Percentiles rank a stretch among this genome's conserved stretches.
These are phyloP conservation scores for Hippoglossus hippoglossus DNA, from an alignment of 2,797 vertebrate genomes.

Conservation along the genomic window DNA sequence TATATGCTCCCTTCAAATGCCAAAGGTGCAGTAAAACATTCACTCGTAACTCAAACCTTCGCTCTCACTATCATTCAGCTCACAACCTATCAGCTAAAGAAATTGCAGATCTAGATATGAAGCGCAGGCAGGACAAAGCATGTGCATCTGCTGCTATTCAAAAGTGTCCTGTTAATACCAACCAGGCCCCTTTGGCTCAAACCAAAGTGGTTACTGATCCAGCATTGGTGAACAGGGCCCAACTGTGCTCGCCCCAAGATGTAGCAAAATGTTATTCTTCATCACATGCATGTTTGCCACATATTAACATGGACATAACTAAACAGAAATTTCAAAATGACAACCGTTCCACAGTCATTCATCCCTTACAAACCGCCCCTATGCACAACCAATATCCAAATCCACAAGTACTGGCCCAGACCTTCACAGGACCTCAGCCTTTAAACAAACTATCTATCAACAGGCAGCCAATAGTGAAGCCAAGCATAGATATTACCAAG, in stretches of 20 bases:
- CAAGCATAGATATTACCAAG: constrained; percentile 57
- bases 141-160: constrained; percentile 21
- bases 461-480: constrained; percentile 34
- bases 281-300: constrained; percentile 37
- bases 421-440: not conserved
- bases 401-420: constrained; percentile 32
- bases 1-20: constrained; percentile 94
- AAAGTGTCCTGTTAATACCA: constrained; percentile 8
- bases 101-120: constrained; percentile 90
- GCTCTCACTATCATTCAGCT: constrained; percentile 91
- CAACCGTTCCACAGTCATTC: constrained; percentile 39
- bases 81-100: constrained; percentile 92
- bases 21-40: constrained; percentile 93
- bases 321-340: constrained; percentile 37
- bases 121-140: constrained; percentile 78
- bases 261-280: constrained; percentile 35
- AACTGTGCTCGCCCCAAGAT: constrained; percentile 1
- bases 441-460: constrained; percentile 17
- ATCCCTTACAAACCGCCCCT: constrained; percentile 44
- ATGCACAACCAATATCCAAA: constrained; percentile 31
- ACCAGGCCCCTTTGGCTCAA: constrained; percentile 28
- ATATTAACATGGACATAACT: constrained; percentile 1
- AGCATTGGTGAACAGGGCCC: not conserved
- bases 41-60: constrained; percentile 97
- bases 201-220: not conserved